Conservation (phyloP, 2,888 invertebrate species). For the Temnothorax ravouxi region DNA sequence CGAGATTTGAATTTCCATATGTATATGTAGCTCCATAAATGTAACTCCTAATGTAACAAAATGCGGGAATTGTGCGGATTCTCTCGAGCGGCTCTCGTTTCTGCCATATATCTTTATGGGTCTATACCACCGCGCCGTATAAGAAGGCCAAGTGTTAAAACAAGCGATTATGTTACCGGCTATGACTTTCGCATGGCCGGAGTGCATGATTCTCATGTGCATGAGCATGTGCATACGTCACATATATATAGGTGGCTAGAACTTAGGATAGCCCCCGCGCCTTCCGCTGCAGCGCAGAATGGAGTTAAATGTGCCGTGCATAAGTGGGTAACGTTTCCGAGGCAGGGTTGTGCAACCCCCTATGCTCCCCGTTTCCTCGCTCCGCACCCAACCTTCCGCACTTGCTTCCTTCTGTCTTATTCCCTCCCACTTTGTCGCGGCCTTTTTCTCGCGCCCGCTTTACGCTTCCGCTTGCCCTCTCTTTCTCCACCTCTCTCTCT, state of each 20-base stretch:
- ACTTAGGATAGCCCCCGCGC: constrained; percentile 43
- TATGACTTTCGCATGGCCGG: constrained; percentile 35
- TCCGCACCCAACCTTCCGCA: not conserved
- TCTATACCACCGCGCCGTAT: not conserved
- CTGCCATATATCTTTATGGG: constrained; percentile 11
- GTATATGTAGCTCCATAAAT: no score
- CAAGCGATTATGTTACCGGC: constrained; percentile 46
- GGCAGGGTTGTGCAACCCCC: constrained; percentile 68
- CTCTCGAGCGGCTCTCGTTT: not conserved
- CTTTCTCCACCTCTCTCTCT: not conserved
- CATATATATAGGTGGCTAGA: constrained; percentile 30
- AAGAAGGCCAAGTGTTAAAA: constrained; percentile 40
- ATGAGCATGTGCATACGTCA: constrained; percentile 44
- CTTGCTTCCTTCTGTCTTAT: constrained; percentile 25
- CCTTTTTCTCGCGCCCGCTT: constrained; percentile 28
- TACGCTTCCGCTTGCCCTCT: constrained; percentile 3
- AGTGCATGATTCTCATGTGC: constrained; percentile 20
- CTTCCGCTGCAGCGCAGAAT: constrained; percentile 68
- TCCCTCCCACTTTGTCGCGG: not conserved
- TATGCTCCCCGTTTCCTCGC: not conserved
- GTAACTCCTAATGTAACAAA: not conserved
- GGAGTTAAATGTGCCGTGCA: constrained; percentile 81
- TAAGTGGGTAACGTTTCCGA: constrained; percentile 80
- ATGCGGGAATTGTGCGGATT: not conserved
- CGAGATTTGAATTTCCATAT: not conserved